Percentiles rank a stretch among this genome's conserved stretches.
phyloP scores from a whole-genome alignment of 1,140 invertebrate genomes.

The Drosophila ficusphila region DNA sequence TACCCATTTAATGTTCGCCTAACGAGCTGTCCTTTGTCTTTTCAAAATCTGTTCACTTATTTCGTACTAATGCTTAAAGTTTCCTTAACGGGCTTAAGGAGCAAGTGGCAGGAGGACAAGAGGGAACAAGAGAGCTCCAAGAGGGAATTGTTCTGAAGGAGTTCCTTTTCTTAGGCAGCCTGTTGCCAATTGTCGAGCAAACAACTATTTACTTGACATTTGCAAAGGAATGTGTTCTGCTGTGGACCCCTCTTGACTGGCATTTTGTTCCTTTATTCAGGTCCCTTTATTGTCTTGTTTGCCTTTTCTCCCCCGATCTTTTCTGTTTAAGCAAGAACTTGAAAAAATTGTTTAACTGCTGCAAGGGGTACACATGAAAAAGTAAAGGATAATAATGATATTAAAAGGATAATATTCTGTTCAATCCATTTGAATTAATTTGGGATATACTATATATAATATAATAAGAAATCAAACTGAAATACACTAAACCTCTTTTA shows the following conservation, averaged over 20 bases:
- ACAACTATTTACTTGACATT: constrained; percentile 63
- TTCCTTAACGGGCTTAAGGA: constrained; percentile 4
- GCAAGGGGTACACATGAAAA: background rate
- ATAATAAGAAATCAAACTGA: background rate
- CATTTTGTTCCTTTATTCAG: constrained; percentile 48
- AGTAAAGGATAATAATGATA: too few relatives aligned
- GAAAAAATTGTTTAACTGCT: constrained; percentile 25
- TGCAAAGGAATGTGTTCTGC: constrained; percentile 23
- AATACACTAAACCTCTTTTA: background rate
- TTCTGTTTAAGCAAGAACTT: background rate
- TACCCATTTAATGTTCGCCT: background rate
- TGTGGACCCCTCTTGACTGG: constrained; percentile 46
- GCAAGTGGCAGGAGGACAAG: background rate
- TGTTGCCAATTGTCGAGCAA: constrained; percentile 70
- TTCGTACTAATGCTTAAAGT: constrained; percentile 1
- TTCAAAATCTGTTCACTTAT: background rate
- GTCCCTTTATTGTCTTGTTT: constrained; percentile 39
- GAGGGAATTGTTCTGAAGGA: constrained; percentile 24
- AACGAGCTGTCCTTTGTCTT: constrained; percentile 2
- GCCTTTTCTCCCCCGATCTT: background rate
- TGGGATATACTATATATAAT: too few relatives aligned
- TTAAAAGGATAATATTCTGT: too few relatives aligned
- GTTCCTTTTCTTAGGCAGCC: constrained; percentile 31
- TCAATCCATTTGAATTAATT: too few relatives aligned
- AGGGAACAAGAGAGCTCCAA: too few relatives aligned